Conservation (phyloP, 2,113 vertebrate species). For the Cyrtonyx montezumae region DNA sequence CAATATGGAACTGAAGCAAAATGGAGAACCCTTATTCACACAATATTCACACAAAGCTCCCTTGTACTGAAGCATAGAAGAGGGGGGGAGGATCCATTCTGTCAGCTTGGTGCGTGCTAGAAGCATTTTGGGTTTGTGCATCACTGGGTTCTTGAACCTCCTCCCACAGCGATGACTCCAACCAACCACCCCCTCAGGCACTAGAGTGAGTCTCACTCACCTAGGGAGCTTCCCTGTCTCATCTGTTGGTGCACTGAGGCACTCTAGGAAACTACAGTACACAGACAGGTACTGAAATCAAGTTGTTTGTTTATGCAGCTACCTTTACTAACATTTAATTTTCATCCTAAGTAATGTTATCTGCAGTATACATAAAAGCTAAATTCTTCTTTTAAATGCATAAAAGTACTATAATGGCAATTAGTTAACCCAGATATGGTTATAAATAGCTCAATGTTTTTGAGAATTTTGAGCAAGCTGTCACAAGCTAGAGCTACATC, state of each 20-base stretch:
- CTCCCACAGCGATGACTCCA: neutral
- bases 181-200: neutral
- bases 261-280: neutral
- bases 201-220: neutral
- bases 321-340: slow-evolving; percentile 1
- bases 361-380: neutral
- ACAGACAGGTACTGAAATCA: neutral
- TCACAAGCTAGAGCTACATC: neutral
- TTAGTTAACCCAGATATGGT: slow-evolving; percentile 9
- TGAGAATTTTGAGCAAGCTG: neutral
- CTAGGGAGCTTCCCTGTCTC: neutral
- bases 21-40: neutral
- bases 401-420: neutral
- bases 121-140: neutral
- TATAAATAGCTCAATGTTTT: slow-evolving; percentile 19
- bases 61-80: neutral
- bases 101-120: neutral
- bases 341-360: neutral
- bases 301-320: neutral
- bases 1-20: neutral
- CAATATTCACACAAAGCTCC: neutral
- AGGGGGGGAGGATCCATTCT: neutral
- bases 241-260: neutral
- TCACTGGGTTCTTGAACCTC: neutral
- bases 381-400: neutral